Evolutionary conservation across 1,140 invertebrate genomes (phyloP).

Genomic region (Papilio helenus): DNA sequence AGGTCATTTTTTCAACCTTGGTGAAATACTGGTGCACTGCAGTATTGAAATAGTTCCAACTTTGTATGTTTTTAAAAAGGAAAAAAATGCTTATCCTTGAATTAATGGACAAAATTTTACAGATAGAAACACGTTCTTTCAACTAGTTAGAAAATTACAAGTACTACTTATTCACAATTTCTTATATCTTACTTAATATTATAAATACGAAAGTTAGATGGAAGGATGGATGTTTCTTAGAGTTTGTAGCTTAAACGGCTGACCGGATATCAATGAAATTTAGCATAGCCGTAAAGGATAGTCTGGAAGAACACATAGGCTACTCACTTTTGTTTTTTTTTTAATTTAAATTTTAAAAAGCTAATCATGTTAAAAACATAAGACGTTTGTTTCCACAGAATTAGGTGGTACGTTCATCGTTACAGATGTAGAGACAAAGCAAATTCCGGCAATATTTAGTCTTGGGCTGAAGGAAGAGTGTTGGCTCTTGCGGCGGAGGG

Average conservation of each 20-base stretch:
- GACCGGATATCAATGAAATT: too few species aligned
- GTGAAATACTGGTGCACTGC: conserved; percentile 30
- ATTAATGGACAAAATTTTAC: not conserved
- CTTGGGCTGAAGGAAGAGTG: conserved; percentile 42
- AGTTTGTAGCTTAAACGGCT: too few species aligned
- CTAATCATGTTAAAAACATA: not conserved
- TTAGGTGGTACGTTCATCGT: not conserved
- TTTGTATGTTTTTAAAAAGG: not conserved
- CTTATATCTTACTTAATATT: too few species aligned
- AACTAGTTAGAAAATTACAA: too few species aligned
- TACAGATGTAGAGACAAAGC: conserved; percentile 43
- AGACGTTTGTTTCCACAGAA: not conserved
- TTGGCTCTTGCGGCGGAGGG: conserved; percentile 47
- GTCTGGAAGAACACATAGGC: too few species aligned
- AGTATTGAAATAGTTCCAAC: conserved; percentile 38
- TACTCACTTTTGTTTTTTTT: not conserved
- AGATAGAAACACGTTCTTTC: not conserved
- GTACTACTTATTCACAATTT: too few species aligned
- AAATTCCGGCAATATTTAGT: conserved; percentile 47
- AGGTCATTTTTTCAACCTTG: conserved; percentile 36
- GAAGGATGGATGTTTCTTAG: too few species aligned
- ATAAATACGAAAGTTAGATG: too few species aligned
- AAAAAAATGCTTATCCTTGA: not conserved
- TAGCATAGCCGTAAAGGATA: too few species aligned
- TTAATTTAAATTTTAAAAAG: too few species aligned